Percentiles rank a stretch among this genome's conserved stretches.
Conservation (phyloP, 2,113 vertebrate genomes). For the Aphelocoma coerulescens region DNA sequence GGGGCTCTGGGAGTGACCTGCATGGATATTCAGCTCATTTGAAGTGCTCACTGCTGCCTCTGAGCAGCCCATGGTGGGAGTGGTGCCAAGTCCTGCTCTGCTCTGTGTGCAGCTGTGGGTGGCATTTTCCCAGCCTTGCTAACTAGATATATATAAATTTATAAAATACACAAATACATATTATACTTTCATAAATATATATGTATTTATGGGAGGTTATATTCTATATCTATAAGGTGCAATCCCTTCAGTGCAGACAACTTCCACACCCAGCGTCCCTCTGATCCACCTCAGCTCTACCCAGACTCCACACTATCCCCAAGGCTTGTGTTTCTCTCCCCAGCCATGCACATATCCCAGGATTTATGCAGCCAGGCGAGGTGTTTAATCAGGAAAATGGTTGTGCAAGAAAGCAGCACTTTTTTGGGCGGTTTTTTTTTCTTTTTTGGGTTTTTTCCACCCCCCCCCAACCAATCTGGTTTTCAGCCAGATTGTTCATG, state of each 20-base stretch:
- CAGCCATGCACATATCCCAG: not conserved
- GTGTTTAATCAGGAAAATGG: not conserved
- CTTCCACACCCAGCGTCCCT: not conserved
- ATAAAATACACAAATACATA: not conserved
- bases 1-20: not conserved
- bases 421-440: no score
- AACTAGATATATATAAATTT: no score
- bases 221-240: fast-evolving
- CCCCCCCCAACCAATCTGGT: not conserved
- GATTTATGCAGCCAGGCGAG: not conserved
- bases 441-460: fast-evolving
- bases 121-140: not conserved
- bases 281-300: not conserved
- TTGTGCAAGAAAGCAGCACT: not conserved
- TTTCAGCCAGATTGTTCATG: not conserved
- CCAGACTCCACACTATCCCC: not conserved
- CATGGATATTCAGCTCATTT: not conserved
- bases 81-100: not conserved
- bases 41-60: not conserved
- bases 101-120: not conserved
- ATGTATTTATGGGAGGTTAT: not conserved
- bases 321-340: not conserved
- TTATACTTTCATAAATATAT: not conserved
- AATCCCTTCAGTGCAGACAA: not conserved
- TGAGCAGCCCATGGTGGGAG: not conserved